These are phyloP conservation scores for Chrysodeixis includens DNA, from an alignment of 2,888 invertebrate species.

Conservation along the genomic window DNA sequence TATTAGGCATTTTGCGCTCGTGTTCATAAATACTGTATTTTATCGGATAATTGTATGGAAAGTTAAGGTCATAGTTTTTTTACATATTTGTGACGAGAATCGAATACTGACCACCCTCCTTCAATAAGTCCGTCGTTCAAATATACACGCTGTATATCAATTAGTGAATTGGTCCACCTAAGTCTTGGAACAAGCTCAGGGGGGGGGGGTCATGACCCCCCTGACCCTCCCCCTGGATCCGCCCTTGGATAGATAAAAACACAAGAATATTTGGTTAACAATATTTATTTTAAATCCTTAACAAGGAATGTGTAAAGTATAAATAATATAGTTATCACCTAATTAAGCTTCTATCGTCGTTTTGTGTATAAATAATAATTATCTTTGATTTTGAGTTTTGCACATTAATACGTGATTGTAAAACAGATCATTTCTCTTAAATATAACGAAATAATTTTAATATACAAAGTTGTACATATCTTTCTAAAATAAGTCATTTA, in stretches of 20 bases:
- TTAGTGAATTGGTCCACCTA: too few species aligned
- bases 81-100: too few species aligned
- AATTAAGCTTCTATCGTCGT: conserved; percentile 9
- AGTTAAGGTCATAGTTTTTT: too few species aligned
- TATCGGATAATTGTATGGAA: too few species aligned
- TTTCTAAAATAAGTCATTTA: background rate
- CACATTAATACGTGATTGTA: conserved; percentile 17
- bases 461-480: background rate
- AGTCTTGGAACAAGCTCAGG: too few species aligned
- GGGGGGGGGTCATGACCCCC: too few species aligned
- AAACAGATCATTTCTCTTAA: conserved; percentile 28
- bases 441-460: conserved; percentile 2
- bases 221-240: too few species aligned
- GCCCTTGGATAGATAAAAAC: background rate
- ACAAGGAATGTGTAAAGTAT: conserved; percentile 43
- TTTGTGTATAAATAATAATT: conserved; percentile 31
- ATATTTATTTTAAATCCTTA: conserved; percentile 37
- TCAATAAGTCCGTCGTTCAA: too few species aligned
- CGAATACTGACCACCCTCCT: too few species aligned
- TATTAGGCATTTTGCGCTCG: too few species aligned
- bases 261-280: background rate
- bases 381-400: conserved; percentile 39
- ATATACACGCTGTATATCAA: too few species aligned
- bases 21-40: too few species aligned
- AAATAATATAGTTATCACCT: conserved; percentile 29